phyloP scores from a whole-genome alignment of 2,113 vertebrate genomes.

The Boulengeromyrus knoepffleri region DNA sequence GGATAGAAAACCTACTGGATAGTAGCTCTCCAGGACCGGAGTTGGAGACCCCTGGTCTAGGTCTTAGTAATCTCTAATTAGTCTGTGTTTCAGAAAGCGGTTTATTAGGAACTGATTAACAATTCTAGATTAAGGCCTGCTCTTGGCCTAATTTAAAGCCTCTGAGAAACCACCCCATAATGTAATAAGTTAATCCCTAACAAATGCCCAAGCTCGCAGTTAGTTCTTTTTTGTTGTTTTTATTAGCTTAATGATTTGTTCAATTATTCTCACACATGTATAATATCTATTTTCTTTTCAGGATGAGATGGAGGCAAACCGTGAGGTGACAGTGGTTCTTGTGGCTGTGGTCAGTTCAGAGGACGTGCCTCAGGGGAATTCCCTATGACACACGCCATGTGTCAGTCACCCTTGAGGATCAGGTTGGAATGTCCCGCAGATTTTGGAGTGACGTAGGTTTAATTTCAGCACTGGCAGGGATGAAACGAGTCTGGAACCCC shows the following conservation, averaged over 20 bases:
- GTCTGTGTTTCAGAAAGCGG: no score
- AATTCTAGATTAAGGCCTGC: no score
- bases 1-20: no score
- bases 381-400: neutral
- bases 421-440: conserved; percentile 20
- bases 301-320: neutral
- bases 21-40: no score
- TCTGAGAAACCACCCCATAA: neutral
- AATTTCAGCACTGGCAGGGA: neutral
- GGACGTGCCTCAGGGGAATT: conserved; percentile 12
- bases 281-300: neutral
- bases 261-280: neutral
- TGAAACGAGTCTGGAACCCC: neutral
- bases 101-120: no score
- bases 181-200: neutral
- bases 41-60: no score
- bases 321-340: conserved; percentile 4
- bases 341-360: conserved; percentile 12
- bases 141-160: no score
- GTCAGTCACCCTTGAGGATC: conserved; percentile 7
- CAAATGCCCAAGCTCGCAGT: neutral
- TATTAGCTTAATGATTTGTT: neutral
- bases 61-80: no score
- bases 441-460: neutral
- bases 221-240: neutral